These are phyloP conservation scores for Lamellibrachia satsuma DNA, from an alignment of 2,888 invertebrate genomes.

Conservation along the genomic window DNA sequence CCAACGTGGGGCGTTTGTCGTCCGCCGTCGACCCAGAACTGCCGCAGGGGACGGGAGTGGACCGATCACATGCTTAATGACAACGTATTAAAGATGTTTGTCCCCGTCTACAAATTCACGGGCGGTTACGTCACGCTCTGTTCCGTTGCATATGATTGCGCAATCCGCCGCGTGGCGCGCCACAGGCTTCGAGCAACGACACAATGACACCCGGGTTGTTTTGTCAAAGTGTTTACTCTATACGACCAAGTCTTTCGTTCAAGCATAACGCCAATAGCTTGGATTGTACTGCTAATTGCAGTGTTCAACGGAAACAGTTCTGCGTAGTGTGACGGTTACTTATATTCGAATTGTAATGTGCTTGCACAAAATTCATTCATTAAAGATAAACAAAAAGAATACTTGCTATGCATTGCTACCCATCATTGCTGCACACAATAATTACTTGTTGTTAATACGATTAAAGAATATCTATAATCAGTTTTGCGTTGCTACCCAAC, in stretches of 20 bases:
- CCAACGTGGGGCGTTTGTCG: neutral
- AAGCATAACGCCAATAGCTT: neutral
- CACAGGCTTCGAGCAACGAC: neutral
- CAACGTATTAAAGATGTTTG: constrained; percentile 1
- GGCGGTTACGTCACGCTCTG: neutral
- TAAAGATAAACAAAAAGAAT: neutral
- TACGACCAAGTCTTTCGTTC: neutral
- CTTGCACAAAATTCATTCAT: neutral
- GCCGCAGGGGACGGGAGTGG: neutral
- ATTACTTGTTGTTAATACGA: neutral
- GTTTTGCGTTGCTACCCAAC: too few relatives aligned
- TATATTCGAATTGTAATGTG: neutral
- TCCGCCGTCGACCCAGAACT: neutral
- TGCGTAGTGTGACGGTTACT: neutral
- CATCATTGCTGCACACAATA: neutral
- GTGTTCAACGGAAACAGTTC: neutral
- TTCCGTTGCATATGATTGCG: neutral
- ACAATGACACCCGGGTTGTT: neutral
- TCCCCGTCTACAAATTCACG: neutral
- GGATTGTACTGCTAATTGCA: neutral
- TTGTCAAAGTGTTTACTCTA: neutral
- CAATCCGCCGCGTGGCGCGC: constrained; percentile 12
- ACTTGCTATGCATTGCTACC: neutral
- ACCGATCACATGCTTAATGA: constrained; percentile 3
- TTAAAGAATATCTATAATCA: neutral